Conservation (phyloP, 2,797 vertebrate species). For the Cossypha dichroa region DNA sequence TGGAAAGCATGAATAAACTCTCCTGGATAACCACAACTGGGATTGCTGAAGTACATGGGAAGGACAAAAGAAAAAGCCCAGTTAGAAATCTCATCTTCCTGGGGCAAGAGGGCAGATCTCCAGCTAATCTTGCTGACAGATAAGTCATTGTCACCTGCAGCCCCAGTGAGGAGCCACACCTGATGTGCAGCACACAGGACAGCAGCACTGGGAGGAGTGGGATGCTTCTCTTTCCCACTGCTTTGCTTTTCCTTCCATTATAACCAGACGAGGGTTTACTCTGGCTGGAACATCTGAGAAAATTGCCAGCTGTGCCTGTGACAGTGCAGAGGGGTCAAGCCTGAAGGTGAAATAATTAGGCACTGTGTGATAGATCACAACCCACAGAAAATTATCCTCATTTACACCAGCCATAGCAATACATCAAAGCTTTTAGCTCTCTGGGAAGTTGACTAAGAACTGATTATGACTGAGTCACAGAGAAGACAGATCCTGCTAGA, state of each 20-base stretch:
- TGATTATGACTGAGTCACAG: not conserved
- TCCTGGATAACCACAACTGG: not conserved
- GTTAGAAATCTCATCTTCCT: not conserved
- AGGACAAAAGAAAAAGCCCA: not conserved
- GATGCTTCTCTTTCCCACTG: not conserved
- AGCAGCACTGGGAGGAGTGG: accelerated
- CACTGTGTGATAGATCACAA: not conserved
- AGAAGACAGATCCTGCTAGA: not conserved
- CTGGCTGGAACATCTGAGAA: not conserved
- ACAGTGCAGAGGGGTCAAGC: not conserved
- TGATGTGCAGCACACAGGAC: accelerated
- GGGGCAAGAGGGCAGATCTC: not conserved
- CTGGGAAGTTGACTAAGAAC: not conserved
- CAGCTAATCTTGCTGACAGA: not conserved
- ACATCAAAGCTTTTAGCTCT: not conserved
- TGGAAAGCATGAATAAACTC: not conserved
- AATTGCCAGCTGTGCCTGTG: not conserved
- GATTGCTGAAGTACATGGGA: not conserved
- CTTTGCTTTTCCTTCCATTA: not conserved
- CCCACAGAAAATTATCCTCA: not conserved
- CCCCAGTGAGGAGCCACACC: accelerated
- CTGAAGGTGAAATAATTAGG: not conserved
- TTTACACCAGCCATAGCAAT: not conserved
- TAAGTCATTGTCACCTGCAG: not conserved
- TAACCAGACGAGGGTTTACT: not conserved